Conservation (phyloP, 2,797 vertebrate genomes). For the Phoxinus dragarum region DNA sequence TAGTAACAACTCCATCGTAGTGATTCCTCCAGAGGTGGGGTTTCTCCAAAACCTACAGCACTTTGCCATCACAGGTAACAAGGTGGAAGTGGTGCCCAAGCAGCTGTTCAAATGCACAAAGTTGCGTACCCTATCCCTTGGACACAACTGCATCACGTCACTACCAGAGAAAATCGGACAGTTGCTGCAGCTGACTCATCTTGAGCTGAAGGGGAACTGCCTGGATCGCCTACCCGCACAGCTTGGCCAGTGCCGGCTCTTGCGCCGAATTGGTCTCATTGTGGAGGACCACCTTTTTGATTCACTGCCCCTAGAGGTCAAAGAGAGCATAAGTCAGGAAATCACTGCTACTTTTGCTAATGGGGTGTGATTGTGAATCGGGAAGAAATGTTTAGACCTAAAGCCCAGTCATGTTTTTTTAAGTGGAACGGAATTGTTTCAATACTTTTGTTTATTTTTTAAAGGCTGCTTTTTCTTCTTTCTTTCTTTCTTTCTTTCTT, state of each 20-base stretch:
- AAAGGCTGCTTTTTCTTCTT: not conserved
- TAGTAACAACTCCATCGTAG: slow-evolving; percentile 89
- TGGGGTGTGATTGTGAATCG: slow-evolving; percentile 79
- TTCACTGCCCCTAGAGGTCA: slow-evolving; percentile 91
- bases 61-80: slow-evolving; percentile 93
- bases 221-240: slow-evolving; percentile 92
- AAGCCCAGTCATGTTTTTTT: slow-evolving; percentile 4
- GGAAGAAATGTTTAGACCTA: not conserved
- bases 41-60: slow-evolving; percentile 95
- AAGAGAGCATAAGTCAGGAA: slow-evolving; percentile 95
- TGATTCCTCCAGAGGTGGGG: slow-evolving; percentile 89
- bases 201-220: slow-evolving; percentile 97
- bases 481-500: not conserved
- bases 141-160: slow-evolving; percentile 90
- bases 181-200: slow-evolving; percentile 88
- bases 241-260: slow-evolving; percentile 88
- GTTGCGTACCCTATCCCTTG: slow-evolving; percentile 90
- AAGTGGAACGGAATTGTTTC: slow-evolving; percentile 45
- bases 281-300: slow-evolving; percentile 98
- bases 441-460: slow-evolving; percentile 16
- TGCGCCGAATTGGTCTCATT: slow-evolving; percentile 89
- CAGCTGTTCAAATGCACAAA: slow-evolving; percentile 96
- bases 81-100: slow-evolving; percentile 92
- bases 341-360: slow-evolving; percentile 85
- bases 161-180: slow-evolving; percentile 92